Evolutionary conservation across 2,797 vertebrate genomes (phyloP).

Genomic region (Myotis pilosus): DNA sequence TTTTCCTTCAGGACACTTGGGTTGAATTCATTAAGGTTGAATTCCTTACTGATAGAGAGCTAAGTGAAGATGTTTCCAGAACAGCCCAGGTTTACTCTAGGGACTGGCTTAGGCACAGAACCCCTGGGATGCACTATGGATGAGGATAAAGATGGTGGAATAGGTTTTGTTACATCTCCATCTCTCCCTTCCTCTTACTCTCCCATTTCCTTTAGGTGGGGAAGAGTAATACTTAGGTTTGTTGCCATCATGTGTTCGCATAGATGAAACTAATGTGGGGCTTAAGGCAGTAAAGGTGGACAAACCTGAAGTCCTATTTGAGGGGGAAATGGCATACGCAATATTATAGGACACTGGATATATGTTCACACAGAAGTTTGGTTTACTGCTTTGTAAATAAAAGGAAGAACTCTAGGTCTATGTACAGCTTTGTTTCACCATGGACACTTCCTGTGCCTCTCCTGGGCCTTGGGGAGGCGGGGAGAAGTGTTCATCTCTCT

Average conservation of each 20-base stretch:
- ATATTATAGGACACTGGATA: not conserved
- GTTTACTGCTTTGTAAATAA: constrained; percentile 74
- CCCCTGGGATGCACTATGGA: not conserved
- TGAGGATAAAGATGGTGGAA: not conserved
- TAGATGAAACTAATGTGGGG: constrained; percentile 38
- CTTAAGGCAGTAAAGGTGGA: constrained; percentile 24
- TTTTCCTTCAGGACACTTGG: constrained; percentile 30
- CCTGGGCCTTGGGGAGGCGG: not conserved
- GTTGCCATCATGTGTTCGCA: constrained; percentile 44
- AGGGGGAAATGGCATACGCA: not conserved
- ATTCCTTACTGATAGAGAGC: not conserved
- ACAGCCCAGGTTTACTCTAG: not conserved
- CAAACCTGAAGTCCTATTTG: constrained; percentile 26
- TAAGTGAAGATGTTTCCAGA: not conserved
- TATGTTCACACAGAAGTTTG: constrained; percentile 50
- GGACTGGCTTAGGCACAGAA: not conserved
- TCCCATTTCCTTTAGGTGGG: constrained; percentile 24
- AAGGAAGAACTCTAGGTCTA: constrained; percentile 61
- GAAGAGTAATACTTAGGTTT: constrained; percentile 41
- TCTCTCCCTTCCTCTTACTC: not conserved
- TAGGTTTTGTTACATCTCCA: constrained; percentile 14
- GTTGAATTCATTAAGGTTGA: not conserved
- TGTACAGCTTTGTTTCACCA: constrained; percentile 46
- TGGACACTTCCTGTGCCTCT: constrained; percentile 45
- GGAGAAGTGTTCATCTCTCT: not conserved